Percentiles rank a stretch among this genome's conserved stretches.
Evolutionary conservation across 2,113 vertebrate species (phyloP).

Genomic region (Macrotis lagotis): DNA sequence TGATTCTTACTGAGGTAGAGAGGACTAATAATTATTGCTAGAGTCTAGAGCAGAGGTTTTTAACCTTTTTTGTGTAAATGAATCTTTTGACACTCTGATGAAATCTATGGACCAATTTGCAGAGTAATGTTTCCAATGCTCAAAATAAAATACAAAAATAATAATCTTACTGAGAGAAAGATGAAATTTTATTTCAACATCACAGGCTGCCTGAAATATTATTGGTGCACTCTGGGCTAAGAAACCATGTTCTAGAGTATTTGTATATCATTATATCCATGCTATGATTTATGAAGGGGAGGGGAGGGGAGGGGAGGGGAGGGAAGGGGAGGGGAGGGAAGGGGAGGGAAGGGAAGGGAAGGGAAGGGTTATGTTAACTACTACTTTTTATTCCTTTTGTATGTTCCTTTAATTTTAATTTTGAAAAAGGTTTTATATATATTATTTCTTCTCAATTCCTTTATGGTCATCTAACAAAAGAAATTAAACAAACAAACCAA

Average conservation of each 20-base stretch:
- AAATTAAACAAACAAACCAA: neutral
- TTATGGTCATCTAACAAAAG: neutral
- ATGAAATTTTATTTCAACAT: neutral
- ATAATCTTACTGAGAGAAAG: neutral
- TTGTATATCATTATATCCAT: neutral
- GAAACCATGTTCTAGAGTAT: neutral
- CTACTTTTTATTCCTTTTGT: neutral
- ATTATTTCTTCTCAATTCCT: constrained; percentile 24
- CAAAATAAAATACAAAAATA: neutral
- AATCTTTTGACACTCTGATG: neutral
- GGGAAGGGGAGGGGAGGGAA: no score
- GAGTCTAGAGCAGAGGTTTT: neutral
- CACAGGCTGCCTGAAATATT: neutral
- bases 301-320: no score
- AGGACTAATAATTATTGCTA: neutral
- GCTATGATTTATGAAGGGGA: neutral
- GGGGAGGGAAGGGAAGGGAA: no score
- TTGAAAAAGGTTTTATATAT: neutral
- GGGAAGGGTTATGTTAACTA: neutral
- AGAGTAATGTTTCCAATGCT: neutral
- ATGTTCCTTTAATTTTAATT: constrained; percentile 18
- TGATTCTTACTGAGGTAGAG: neutral
- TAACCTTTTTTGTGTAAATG: neutral
- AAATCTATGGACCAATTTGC: neutral
- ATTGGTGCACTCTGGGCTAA: neutral